Percentiles rank a stretch among this genome's conserved stretches.
These are phyloP conservation scores for Corythornis madagascariensis DNA, from an alignment of 2,113 vertebrate genomes.

Conservation along the genomic window DNA sequence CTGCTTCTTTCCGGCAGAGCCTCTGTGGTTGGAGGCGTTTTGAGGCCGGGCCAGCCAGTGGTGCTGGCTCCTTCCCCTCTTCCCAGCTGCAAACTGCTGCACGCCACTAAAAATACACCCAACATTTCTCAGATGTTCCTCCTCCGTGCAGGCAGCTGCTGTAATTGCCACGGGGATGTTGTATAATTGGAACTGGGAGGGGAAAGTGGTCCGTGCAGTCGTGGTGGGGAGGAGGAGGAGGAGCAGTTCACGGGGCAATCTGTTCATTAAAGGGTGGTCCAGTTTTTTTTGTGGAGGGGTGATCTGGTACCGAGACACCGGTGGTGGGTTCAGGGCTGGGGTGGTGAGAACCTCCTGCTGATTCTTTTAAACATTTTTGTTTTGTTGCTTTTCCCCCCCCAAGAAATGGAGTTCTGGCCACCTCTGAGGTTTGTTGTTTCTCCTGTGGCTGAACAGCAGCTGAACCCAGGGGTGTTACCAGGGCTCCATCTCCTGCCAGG, in stretches of 20 bases:
- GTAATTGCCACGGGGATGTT: conserved; percentile 9
- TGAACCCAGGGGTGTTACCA: not conserved
- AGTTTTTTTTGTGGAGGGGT: not conserved
- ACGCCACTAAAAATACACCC: conserved; percentile 19
- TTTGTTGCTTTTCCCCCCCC: not conserved
- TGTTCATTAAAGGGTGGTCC: conserved; percentile 14
- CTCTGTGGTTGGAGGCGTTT: not conserved
- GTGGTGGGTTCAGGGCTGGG: not conserved
- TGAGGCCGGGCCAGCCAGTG: not conserved
- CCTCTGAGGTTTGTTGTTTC: not conserved
- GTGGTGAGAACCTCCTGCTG: not conserved
- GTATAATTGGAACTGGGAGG: conserved; percentile 6
- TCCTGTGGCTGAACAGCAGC: not conserved
- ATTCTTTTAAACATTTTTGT: not conserved
- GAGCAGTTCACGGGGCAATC: not conserved
- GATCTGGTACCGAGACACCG: not conserved
- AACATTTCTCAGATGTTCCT: conserved; percentile 28
- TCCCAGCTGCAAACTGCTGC: conserved; percentile 39
- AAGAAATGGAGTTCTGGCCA: not conserved
- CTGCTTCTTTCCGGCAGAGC: not conserved
- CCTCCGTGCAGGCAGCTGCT: not conserved
- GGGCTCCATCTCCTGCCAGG: not conserved
- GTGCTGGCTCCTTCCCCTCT: not conserved
- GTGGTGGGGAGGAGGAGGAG: not conserved
- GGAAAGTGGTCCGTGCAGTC: not conserved